These are phyloP conservation scores for Leptonema lineaticorne DNA, from an alignment of 1,140 invertebrate species.

Conservation along the genomic window DNA sequence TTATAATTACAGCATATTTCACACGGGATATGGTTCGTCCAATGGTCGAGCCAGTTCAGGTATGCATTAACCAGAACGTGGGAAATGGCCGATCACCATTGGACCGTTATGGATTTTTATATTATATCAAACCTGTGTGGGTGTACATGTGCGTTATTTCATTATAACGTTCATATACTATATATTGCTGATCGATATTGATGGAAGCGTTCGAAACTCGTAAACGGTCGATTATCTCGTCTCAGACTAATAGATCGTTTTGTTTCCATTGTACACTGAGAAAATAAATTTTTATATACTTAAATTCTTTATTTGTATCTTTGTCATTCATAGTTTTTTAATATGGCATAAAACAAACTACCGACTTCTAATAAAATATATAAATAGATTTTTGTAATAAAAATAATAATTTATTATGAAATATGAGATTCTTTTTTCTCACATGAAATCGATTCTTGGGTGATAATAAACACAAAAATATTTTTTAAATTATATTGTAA, in stretches of 20 bases:
- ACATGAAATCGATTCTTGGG: too few relatives aligned
- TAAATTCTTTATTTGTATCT: too few relatives aligned
- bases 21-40: slow-evolving; percentile 19
- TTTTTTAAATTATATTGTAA: too few relatives aligned
- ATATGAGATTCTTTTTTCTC: too few relatives aligned
- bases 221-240: slow-evolving; percentile 4
- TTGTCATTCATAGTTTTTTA: too few relatives aligned
- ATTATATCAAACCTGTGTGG: slow-evolving; percentile 7
- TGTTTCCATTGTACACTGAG: too few relatives aligned
- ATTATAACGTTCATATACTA: slow-evolving; percentile 1
- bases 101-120: slow-evolving; percentile 10
- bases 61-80: slow-evolving; percentile 26
- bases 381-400: too few relatives aligned
- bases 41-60: slow-evolving; percentile 14
- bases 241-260: neutral
- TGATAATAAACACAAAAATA: too few relatives aligned
- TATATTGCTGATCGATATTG: neutral
- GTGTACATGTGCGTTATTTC: neutral
- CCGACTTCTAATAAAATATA: too few relatives aligned
- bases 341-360: too few relatives aligned
- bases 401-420: too few relatives aligned
- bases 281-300: too few relatives aligned
- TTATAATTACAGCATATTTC: slow-evolving; percentile 29
- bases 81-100: slow-evolving; percentile 25
- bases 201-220: neutral